These are phyloP conservation scores for Macropis europaea DNA, from an alignment of 2,888 invertebrate species.

Conservation along the genomic window DNA sequence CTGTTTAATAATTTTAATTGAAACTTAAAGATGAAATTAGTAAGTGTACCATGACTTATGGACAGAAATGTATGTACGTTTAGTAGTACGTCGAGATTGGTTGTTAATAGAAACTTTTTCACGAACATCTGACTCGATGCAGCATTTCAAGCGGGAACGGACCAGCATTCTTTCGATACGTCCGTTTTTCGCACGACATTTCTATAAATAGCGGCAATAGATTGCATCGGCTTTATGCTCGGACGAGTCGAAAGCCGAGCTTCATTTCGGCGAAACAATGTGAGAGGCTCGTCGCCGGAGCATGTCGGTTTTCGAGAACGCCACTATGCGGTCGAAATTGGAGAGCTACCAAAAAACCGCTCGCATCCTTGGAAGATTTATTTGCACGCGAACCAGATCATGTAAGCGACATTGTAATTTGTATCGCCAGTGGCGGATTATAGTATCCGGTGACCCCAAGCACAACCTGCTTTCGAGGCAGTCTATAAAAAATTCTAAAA, in stretches of 20 bases:
- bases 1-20: too few species aligned
- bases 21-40: too few species aligned
- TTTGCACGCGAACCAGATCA: slow-evolving; percentile 7
- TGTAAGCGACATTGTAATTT: slow-evolving; percentile 15
- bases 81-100: too few species aligned
- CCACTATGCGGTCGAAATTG: slow-evolving; percentile 21
- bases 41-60: too few species aligned
- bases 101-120: too few species aligned
- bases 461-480: too few species aligned
- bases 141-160: too few species aligned
- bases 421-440: too few species aligned
- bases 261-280: slow-evolving; percentile 28
- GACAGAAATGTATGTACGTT: too few species aligned
- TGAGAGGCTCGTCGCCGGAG: slow-evolving; percentile 36
- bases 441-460: too few species aligned
- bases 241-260: slow-evolving; percentile 21
- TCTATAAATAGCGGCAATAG: slow-evolving; percentile 40
- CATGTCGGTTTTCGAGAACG: slow-evolving; percentile 34
- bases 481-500: too few species aligned
- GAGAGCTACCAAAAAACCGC: slow-evolving; percentile 37
- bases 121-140: too few species aligned
- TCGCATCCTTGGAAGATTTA: slow-evolving; percentile 40
- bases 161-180: neutral
- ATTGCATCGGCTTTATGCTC: slow-evolving; percentile 40
- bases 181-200: neutral